A percentile compares a stretch with the other conserved stretches of the same genome.
These are phyloP conservation scores for Cerceris rybyensis DNA, from an alignment of 2,888 invertebrate species.

Conservation along the genomic window DNA sequence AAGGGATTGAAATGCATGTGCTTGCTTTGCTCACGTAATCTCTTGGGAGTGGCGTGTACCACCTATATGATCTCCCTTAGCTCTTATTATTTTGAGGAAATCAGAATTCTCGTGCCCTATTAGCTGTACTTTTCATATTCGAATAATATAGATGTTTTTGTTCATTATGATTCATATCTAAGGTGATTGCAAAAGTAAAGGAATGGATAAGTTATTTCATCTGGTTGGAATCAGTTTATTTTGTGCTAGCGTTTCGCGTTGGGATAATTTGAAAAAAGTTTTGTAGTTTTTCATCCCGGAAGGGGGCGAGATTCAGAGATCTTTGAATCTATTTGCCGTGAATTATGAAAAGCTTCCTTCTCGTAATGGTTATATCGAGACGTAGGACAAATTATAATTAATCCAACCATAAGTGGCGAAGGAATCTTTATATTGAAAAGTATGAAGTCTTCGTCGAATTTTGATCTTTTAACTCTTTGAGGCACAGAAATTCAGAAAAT, in stretches of 20 bases:
- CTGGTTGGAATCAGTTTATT: no score
- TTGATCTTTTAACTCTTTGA: no score
- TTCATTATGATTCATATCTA: no score
- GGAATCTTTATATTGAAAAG: background rate
- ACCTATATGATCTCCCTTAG: slow-evolving; percentile 46
- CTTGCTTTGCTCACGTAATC: slow-evolving; percentile 59
- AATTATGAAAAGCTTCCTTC: slow-evolving; percentile 1
- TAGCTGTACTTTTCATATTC: background rate
- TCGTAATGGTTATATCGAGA: background rate
- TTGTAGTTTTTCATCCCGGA: no score
- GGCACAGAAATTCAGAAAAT: no score
- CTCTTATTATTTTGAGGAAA: slow-evolving; percentile 34
- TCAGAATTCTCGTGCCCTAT: background rate
- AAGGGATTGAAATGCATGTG: slow-evolving; percentile 53
- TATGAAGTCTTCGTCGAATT: no score
- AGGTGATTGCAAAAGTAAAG: no score
- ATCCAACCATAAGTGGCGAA: background rate
- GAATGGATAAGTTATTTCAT: no score
- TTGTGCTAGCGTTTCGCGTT: no score
- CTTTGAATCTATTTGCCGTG: slow-evolving; percentile 42
- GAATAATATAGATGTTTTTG: no score
- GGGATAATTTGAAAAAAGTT: no score
- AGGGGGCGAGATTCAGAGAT: slow-evolving; percentile 22
- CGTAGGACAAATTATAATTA: background rate
- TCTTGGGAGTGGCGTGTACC: slow-evolving; percentile 64